Conservation (phyloP, 2,797 vertebrate genomes). For the Sebastes nivosus region DNA sequence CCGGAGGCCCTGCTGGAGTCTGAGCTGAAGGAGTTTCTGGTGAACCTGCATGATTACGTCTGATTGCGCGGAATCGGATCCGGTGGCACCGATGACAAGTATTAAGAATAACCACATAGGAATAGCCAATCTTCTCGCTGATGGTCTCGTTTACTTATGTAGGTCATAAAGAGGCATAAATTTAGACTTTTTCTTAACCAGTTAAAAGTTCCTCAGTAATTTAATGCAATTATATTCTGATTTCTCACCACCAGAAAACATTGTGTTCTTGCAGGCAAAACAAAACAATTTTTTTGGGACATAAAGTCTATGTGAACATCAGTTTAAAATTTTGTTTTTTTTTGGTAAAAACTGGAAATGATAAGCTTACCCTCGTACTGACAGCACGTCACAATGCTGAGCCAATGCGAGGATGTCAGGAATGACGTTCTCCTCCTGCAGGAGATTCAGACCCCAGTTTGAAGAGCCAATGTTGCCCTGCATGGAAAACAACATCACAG, state of each 20-base stretch:
- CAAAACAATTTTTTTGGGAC: background rate
- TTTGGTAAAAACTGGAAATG: background rate
- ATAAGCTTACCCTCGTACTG: conserved; percentile 89
- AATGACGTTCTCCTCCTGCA: conserved; percentile 97
- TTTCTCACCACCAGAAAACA: background rate
- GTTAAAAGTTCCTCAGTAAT: too few relatives aligned
- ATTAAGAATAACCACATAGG: too few relatives aligned
- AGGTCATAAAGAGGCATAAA: too few relatives aligned
- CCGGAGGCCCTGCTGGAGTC: too few relatives aligned
- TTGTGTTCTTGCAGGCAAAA: background rate
- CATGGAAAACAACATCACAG: conserved; percentile 28
- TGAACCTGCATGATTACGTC: too few relatives aligned
- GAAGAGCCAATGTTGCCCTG: conserved; percentile 98
- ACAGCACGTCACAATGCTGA: conserved; percentile 95
- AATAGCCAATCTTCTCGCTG: too few relatives aligned
- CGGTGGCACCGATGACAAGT: too few relatives aligned
- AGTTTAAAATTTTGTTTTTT: background rate
- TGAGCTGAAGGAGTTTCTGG: too few relatives aligned
- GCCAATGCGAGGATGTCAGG: conserved; percentile 94
- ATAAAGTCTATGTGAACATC: background rate
- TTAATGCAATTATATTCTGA: background rate
- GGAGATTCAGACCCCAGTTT: conserved; percentile 98
- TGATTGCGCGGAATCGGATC: too few relatives aligned
- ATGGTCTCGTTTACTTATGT: too few relatives aligned
- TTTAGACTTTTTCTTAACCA: too few relatives aligned